Evolutionary conservation across 2,888 invertebrate species (phyloP).

Genomic region (Arrhopalites spinosus): DNA sequence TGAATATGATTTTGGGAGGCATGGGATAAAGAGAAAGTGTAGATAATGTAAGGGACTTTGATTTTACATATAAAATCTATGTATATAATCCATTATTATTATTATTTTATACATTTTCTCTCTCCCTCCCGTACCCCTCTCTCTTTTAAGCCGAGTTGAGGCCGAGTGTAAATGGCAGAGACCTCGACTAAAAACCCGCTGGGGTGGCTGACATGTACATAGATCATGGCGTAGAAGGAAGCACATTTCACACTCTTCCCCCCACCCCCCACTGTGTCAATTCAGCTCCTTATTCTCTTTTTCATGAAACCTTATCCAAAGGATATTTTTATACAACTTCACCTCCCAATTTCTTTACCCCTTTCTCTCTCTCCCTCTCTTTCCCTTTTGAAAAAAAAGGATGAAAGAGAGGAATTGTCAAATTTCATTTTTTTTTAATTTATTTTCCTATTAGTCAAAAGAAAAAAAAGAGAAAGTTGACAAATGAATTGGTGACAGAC

Average conservation of each 20-base stretch:
- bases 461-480: not conserved
- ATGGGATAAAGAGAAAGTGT: not conserved
- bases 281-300: conserved; percentile 16
- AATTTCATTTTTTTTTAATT: too few species aligned
- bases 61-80: not conserved
- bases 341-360: not conserved
- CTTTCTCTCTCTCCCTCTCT: not conserved
- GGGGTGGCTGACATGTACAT: conserved; percentile 27
- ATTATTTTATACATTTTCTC: not conserved
- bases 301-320: not conserved
- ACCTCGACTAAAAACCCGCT: conserved; percentile 26
- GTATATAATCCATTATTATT: not conserved
- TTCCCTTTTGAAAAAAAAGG: not conserved
- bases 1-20: not conserved
- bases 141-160: too few species aligned
- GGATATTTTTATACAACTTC: not conserved
- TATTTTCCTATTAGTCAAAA: too few species aligned
- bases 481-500: too few species aligned
- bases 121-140: not conserved
- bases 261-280: conserved; percentile 18
- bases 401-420: not conserved
- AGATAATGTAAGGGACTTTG: not conserved
- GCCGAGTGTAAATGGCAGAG: conserved; percentile 26
- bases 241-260: conserved; percentile 21
- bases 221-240: conserved; percentile 18